phyloP scores from a whole-genome alignment of 2,888 invertebrate genomes.

The Maniola hyperantus region DNA sequence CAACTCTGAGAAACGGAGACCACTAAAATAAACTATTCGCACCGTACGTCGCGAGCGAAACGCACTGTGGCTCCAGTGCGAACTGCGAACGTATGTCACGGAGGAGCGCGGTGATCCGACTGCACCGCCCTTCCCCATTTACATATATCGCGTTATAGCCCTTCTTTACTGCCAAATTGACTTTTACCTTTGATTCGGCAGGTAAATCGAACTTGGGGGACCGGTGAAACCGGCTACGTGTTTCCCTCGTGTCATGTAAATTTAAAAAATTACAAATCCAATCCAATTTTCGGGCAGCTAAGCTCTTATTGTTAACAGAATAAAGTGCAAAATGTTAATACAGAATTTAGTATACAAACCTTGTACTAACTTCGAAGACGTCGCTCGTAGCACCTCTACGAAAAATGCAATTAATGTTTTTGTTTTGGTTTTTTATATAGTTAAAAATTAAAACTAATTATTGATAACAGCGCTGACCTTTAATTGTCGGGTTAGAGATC shows the following conservation, averaged over 20 bases:
- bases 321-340: conserved; percentile 31
- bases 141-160: conserved; percentile 76
- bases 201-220: conserved; percentile 78
- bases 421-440: conserved; percentile 18
- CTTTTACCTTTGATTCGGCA: conserved; percentile 81
- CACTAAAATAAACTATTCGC: conserved; percentile 20
- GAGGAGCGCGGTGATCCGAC: conserved; percentile 57
- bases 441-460: conserved; percentile 30
- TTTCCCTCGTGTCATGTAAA: conserved; percentile 55
- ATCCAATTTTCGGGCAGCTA: conserved; percentile 15
- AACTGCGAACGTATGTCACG: conserved; percentile 53
- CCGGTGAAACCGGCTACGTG: conserved; percentile 59
- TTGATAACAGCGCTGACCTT: conserved; percentile 49
- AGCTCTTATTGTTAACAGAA: conserved; percentile 23
- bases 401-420: conserved; percentile 29
- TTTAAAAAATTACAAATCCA: conserved; percentile 29
- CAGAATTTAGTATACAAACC: conserved; percentile 24
- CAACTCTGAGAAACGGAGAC: conserved; percentile 38
- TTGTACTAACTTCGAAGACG: conserved; percentile 27
- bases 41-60: conserved; percentile 42
- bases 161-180: conserved; percentile 79
- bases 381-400: conserved; percentile 53
- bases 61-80: conserved; percentile 50
- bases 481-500: conserved; percentile 49
- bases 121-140: conserved; percentile 80